Evolutionary conservation across 2,888 invertebrate genomes (phyloP), one percentile per base, ranked within the genome.

Genomic region (Slavum lentiscoides): DNA sequence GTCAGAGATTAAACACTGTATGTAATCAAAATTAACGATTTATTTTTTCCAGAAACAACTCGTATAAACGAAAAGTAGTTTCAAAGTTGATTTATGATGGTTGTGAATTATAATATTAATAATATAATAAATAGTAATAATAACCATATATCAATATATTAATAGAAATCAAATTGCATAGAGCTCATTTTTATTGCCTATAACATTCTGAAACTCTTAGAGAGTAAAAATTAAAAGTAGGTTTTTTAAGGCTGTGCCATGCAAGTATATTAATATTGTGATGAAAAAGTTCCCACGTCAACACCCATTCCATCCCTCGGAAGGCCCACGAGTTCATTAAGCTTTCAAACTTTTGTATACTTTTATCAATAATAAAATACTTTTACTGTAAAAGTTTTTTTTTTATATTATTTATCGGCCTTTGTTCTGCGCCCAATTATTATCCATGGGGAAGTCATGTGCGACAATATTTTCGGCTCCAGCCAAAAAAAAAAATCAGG

Each of bases 361-460:
- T 67, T 67, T 75, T 75, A 66, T 75, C 64, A 74, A 74, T 66
- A 74, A 15, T 37, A 55, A 74, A 64, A 74, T 55, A 74, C 21
- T 74, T 64, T 37, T 74, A 64, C 62, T 8, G 17, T 1, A 19
- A 7, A 66, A 66, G 55, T 66, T 74, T 74, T n/a, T n/a, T 49
- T 53, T 64, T 66, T 37, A 66, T 74, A n/a, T 30, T 30, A 2
- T 30, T 66, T 74, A 66, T 74, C 55, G 39, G 4, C 55, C 66
- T 55, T 74, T 66, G 64, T 74, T 66, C 21, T 66, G 17, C 37
- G 39, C 37, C 39, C 64, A 19, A 55, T 23, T 66, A 66, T 74
- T 55, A 39, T 19, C 21, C 4, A 19, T 37, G 3, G 30, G 30
- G 17, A 66, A 64, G 74, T 74, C 11, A 19, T 17, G 21, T 19